A percentile compares a stretch with the other conserved stretches of the same genome.
Evolutionary conservation across 2,113 vertebrate genomes (phyloP).

Genomic region (Dicaeum eximium): DNA sequence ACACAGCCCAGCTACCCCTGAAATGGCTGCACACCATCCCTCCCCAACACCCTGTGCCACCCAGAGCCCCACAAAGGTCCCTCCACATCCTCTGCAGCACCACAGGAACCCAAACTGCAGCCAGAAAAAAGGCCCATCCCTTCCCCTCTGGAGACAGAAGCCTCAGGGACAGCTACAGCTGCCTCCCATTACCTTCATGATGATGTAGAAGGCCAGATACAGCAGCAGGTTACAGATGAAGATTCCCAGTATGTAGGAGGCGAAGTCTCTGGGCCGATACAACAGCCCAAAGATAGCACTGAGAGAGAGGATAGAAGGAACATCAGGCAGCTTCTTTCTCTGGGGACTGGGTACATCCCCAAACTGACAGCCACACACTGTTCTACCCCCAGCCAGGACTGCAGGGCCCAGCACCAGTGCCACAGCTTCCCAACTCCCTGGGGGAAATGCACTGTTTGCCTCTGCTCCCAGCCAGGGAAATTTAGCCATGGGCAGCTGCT

Average conservation of each 20-base stretch:
- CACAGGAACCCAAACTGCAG: neutral
- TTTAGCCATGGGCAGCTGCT: accelerated
- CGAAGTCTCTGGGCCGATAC: slow-evolving; percentile 77
- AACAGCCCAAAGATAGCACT: slow-evolving; percentile 78
- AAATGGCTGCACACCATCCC: neutral
- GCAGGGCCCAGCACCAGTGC: neutral
- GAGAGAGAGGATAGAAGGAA: neutral
- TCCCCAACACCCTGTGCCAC: neutral
- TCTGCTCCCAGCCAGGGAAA: neutral
- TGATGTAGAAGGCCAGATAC: slow-evolving; percentile 83
- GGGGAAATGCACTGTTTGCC: neutral
- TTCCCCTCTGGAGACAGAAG: neutral
- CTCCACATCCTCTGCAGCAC: neutral
- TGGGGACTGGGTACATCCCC: neutral
- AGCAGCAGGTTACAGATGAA: slow-evolving; percentile 82
- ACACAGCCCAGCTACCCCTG: neutral
- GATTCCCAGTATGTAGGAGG: slow-evolving; percentile 80
- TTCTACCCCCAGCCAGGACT: accelerated
- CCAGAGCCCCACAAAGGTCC: neutral
- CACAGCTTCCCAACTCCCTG: neutral
- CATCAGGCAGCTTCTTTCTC: neutral
- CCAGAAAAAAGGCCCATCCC: neutral
- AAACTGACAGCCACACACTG: neutral
- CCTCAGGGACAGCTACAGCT: neutral
- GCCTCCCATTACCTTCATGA: slow-evolving; percentile 77